Percentiles rank a stretch among this genome's conserved stretches.
Conservation (phyloP, 1,140 invertebrate species). For the Sarcophaga peregrina region DNA sequence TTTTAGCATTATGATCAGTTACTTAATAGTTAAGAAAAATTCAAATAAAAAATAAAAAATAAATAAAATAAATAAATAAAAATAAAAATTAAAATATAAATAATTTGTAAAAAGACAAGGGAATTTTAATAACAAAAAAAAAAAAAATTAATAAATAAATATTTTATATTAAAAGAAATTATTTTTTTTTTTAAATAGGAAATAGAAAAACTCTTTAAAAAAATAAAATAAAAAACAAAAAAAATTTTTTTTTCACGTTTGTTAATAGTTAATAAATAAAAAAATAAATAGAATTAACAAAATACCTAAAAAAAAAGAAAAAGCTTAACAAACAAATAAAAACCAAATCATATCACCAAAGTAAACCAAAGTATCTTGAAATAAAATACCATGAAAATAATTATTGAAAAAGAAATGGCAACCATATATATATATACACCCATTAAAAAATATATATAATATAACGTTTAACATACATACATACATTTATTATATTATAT, state of each 20-base stretch:
- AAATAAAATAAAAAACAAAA: constrained; percentile 14
- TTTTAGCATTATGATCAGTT: constrained; percentile 26
- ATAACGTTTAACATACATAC: not conserved
- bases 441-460: not conserved
- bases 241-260: not conserved
- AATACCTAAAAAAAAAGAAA: not conserved
- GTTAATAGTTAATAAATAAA: not conserved
- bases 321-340: constrained; percentile 11
- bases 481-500: constrained; percentile 25
- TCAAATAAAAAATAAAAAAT: constrained; percentile 2
- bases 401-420: too few species aligned
- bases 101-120: constrained; percentile 9
- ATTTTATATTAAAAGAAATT: not conserved
- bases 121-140: constrained; percentile 9
- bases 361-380: constrained; percentile 35
- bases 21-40: constrained; percentile 20
- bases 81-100: constrained; percentile 18
- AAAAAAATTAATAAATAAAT: not conserved
- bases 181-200: not conserved
- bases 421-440: too few species aligned
- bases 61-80: constrained; percentile 8
- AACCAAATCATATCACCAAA: constrained; percentile 39
- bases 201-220: not conserved
- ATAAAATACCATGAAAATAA: constrained; percentile 10
- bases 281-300: not conserved